Base-by-base conservation (phyloP, 2,888 invertebrate genomes). In the Trissolcus brochymenae region DNA sequence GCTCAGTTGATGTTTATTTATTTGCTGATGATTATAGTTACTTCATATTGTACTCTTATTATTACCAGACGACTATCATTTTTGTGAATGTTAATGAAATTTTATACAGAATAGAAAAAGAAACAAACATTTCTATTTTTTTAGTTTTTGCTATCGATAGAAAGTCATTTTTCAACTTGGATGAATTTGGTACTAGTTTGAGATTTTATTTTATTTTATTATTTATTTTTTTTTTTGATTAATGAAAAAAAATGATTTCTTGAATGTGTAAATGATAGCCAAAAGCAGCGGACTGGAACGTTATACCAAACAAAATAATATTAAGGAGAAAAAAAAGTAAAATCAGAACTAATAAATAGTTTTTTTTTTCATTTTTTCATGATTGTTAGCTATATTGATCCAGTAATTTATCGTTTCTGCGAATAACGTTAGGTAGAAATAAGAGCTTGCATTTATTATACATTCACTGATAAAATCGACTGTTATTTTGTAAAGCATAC, bases 401-500 rank as follows among this genome's bases (percentile, higher is more conserved):
- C 49, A 11, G 16, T 68, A 49, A 60, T 55, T 67, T 54, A 55
- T 50, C 35, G 41, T 75, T 64, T 16, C 29, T 43, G 7, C 35
- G 49, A 53, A 41, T 55, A 59, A 59, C 50, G 46, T 53, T 68
- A 57, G 13, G 21, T 74, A 65, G 64, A 64, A 6, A 25, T 67
- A 74, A 74, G 74, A 68, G 57, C 53, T 62, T 75, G 74, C 74
- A 75, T 75, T 75, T 75, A 75, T 54, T 64, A 67, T 59, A 67
- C 53, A 53, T 62, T 67, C 53, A 74, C 54, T 57, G 46, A 66
- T 21, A 61, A 29, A 60, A 11, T 35, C 46, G 67, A 74, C 57
- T 73, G 61, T 67, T 67, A 41, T 40, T 60, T 60, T 66, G 60
- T 66, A 61, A 73, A 73, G 35, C 46, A 65, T 55, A 65, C 57